Percentiles rank a stretch among this genome's conserved stretches.
Conservation (phyloP, 2,888 invertebrate species). For the Saturnia pavonia region DNA sequence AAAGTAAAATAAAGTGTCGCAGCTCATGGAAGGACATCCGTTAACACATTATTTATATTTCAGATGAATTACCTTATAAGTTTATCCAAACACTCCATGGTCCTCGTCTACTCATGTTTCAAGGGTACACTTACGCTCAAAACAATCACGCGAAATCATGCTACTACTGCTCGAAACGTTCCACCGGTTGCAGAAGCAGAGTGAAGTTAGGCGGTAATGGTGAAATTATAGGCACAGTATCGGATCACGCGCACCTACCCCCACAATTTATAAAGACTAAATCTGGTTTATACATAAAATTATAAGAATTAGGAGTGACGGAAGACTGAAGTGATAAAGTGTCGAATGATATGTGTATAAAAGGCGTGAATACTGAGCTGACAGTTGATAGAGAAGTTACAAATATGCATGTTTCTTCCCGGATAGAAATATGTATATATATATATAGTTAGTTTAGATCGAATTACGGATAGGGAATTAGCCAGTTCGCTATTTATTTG, state of each 20-base stretch:
- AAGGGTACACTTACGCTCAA: conserved; percentile 46
- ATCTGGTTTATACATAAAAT: conserved; percentile 1
- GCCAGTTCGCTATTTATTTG: too few relatives aligned
- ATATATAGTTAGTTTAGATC: too few relatives aligned
- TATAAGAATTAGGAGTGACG: background rate
- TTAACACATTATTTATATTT: conserved; percentile 19
- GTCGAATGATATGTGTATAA: too few relatives aligned
- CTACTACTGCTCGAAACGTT: conserved; percentile 47
- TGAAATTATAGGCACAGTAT: conserved; percentile 27
- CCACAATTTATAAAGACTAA: background rate
- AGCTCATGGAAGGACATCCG: background rate
- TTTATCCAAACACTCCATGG: background rate
- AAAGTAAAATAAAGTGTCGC: background rate
- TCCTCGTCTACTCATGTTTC: conserved; percentile 37
- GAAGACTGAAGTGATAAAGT: too few relatives aligned
- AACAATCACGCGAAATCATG: conserved; percentile 29
- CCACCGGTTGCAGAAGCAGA: conserved; percentile 44
- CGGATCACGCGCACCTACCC: background rate
- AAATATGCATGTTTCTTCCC: too few relatives aligned
- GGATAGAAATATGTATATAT: too few relatives aligned
- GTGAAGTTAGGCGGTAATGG: conserved; percentile 42
- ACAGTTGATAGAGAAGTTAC: too few relatives aligned
- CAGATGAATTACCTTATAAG: conserved; percentile 23
- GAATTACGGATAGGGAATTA: too few relatives aligned
- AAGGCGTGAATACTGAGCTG: too few relatives aligned